Percentiles rank a stretch among this genome's conserved stretches.
phyloP scores from a whole-genome alignment of 2,888 invertebrate species.

The Biston stratarius region DNA sequence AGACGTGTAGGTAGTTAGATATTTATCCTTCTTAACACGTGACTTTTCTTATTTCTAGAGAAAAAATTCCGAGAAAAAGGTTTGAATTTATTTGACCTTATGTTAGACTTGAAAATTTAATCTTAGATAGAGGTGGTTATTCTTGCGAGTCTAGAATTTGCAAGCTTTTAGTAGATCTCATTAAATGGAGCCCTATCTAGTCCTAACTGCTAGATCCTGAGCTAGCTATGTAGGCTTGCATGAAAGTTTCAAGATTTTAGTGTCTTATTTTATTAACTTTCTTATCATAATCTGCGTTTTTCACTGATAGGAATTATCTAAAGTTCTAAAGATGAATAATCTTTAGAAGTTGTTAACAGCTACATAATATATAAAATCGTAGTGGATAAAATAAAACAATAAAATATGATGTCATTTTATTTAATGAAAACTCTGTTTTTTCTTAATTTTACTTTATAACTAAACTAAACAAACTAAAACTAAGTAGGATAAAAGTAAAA shows the following conservation, averaged over 20 bases:
- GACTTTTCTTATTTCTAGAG: slow-evolving; percentile 19
- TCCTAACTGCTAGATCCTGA: neutral
- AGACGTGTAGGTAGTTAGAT: slow-evolving; percentile 18
- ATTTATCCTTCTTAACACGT: slow-evolving; percentile 10
- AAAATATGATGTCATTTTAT: neutral
- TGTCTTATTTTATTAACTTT: slow-evolving; percentile 3
- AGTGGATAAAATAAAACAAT: neutral
- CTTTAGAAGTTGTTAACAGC: neutral
- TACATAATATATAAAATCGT: neutral
- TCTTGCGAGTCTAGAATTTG: slow-evolving; percentile 19
- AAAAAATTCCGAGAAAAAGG: slow-evolving; percentile 10
- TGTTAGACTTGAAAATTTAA: slow-evolving; percentile 24
- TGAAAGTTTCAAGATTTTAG: slow-evolving; percentile 22
- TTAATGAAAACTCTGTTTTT: neutral
- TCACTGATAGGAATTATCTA: neutral
- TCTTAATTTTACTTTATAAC: neutral
- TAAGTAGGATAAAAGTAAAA: neutral
- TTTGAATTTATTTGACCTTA: slow-evolving; percentile 14
- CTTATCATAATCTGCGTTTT: neutral
- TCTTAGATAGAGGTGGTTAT: slow-evolving; percentile 27
- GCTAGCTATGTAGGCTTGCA: slow-evolving; percentile 22
- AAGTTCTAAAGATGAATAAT: no score
- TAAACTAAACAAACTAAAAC: neutral
- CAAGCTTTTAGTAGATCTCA: slow-evolving; percentile 26
- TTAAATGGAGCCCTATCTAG: slow-evolving; percentile 26